These are phyloP conservation scores for Cantharis nigra DNA, from an alignment of 2,888 invertebrate species.

Conservation along the genomic window DNA sequence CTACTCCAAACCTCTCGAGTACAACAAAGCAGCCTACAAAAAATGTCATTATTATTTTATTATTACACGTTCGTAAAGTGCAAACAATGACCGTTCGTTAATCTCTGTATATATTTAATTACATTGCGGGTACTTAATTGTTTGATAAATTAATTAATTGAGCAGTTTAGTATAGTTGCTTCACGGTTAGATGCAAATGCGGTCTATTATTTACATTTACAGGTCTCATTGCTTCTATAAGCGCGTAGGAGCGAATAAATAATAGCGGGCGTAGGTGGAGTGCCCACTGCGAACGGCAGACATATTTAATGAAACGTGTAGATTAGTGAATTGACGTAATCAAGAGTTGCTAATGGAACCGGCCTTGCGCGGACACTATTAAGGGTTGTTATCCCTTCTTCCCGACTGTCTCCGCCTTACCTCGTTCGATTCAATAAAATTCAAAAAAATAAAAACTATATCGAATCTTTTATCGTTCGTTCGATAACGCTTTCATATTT, in stretches of 20 bases:
- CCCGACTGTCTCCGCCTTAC: not conserved
- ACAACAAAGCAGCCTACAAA: constrained; percentile 13
- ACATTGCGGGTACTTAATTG: constrained; percentile 25
- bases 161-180: constrained; percentile 23
- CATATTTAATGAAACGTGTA: constrained; percentile 18
- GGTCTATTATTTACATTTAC: constrained; percentile 26
- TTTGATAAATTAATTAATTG: constrained; percentile 29
- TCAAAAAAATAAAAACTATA: no score
- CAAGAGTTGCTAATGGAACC: constrained; percentile 8
- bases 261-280: constrained; percentile 17
- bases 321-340: constrained; percentile 19
- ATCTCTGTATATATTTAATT: constrained; percentile 25
- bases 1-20: constrained; percentile 6
- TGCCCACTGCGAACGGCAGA: constrained; percentile 19
- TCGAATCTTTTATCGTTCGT: not conserved
- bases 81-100: constrained; percentile 21
- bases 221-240: constrained; percentile 21
- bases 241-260: constrained; percentile 27
- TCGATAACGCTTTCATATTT: not conserved
- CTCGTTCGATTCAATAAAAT: not conserved
- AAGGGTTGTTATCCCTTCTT: constrained; percentile 11
- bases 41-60: constrained; percentile 11
- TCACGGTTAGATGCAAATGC: constrained; percentile 25
- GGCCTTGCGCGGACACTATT: constrained; percentile 4
- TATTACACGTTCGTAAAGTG: constrained; percentile 24